A percentile compares a stretch with the other conserved stretches of the same genome.
Conservation (phyloP, 2,797 vertebrate species). For the Sitta carolinensis region DNA sequence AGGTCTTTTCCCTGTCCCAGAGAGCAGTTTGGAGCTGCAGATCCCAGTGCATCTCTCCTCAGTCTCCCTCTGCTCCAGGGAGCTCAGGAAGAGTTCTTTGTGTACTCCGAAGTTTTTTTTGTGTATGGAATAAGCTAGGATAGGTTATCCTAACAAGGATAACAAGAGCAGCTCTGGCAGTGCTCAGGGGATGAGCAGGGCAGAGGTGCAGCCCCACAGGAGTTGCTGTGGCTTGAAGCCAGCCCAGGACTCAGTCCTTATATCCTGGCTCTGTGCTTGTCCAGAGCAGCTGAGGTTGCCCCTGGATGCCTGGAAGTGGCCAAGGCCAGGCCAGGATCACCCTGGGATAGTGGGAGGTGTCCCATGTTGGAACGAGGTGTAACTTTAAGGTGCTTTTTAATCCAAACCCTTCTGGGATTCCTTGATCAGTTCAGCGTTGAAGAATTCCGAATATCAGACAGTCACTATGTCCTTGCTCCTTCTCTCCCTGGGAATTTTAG, state of each 20-base stretch:
- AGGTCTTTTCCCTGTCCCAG: not conserved
- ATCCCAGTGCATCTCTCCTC: not conserved
- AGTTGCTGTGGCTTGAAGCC: not conserved
- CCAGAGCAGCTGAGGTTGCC: not conserved
- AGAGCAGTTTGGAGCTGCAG: not conserved
- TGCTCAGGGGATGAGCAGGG: not conserved
- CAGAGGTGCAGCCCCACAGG: not conserved
- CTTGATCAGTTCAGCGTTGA: not conserved
- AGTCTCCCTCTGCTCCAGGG: not conserved
- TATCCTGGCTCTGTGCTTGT: not conserved
- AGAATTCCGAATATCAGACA: not conserved
- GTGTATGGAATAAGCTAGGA: rapidly evolving
- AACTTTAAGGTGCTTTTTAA: not conserved
- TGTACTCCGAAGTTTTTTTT: not conserved
- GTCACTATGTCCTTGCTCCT: not conserved
- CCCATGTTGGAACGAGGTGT: not conserved
- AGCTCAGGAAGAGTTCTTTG: not conserved
- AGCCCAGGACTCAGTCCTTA: not conserved
- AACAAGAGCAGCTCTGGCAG: not conserved
- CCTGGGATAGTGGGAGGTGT: not conserved
- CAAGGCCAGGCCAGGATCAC: rapidly evolving
- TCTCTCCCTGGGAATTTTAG: not conserved
- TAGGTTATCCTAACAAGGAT: not conserved
- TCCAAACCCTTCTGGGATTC: not conserved
- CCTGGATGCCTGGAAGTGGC: not conserved